These are phyloP conservation scores for Polyodon spathula DNA, from an alignment of 2,113 vertebrate species.

Conservation along the genomic window DNA sequence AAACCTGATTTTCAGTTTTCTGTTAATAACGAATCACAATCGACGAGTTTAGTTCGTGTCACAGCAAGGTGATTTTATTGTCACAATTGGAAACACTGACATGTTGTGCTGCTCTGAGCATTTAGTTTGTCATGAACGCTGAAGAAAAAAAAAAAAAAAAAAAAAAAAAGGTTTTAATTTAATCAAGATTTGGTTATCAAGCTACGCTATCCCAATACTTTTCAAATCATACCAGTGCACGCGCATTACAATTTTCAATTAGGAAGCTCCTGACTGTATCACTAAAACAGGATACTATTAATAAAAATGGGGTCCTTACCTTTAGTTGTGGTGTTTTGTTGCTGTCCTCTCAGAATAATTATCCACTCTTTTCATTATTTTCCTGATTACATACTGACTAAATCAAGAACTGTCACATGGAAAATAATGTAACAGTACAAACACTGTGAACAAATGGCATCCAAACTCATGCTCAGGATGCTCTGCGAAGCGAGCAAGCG, in stretches of 20 bases:
- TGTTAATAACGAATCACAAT: too few relatives aligned
- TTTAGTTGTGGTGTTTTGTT: constrained; percentile 10
- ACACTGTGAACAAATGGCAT: constrained; percentile 3
- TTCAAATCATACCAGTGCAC: too few relatives aligned
- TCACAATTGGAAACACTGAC: too few relatives aligned
- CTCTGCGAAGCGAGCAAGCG: neutral
- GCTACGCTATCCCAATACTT: too few relatives aligned
- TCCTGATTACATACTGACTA: constrained; percentile 1
- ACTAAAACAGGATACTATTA: neutral
- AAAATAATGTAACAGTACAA: neutral
- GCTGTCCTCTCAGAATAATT: constrained; percentile 8
- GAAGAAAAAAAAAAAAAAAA: too few relatives aligned
- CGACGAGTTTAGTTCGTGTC: too few relatives aligned
- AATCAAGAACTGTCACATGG: constrained; percentile 14
- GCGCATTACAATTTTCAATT: neutral
- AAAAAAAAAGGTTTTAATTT: too few relatives aligned
- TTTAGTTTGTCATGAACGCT: too few relatives aligned
- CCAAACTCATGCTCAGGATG: neutral
- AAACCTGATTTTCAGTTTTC: too few relatives aligned
- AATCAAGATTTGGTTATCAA: too few relatives aligned
- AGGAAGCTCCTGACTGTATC: neutral
- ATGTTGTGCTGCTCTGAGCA: too few relatives aligned
- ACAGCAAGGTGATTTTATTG: too few relatives aligned
- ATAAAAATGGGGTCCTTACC: neutral
- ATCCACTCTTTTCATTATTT: constrained; percentile 18